Conservation (phyloP, 2,888 invertebrate species). For the Tupiocoris notatus region DNA sequence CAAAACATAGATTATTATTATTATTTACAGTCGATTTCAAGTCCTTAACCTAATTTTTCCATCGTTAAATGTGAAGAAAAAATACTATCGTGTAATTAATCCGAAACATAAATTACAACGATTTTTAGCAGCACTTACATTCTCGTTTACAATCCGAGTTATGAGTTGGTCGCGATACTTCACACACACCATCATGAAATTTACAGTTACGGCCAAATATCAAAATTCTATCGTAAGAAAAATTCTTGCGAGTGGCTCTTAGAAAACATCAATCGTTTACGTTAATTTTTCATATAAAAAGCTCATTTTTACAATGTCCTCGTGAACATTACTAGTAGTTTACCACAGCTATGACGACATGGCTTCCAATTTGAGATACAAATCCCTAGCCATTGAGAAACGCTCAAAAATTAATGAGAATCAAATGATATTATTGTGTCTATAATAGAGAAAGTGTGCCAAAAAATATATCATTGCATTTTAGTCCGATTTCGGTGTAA, state of each 20-base stretch:
- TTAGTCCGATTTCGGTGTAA: no score
- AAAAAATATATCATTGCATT: no score
- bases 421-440: background rate
- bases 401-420: slow-evolving; percentile 14
- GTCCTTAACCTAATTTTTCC: background rate
- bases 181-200: background rate
- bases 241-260: background rate
- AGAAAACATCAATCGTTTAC: no score
- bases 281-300: slow-evolving; percentile 13
- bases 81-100: slow-evolving; percentile 5
- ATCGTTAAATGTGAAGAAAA: slow-evolving; percentile 13
- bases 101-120: background rate
- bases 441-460: background rate
- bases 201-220: background rate
- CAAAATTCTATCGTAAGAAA: background rate
- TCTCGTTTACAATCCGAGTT: background rate
- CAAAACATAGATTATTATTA: slow-evolving; percentile 28
- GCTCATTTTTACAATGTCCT: slow-evolving; percentile 6
- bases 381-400: slow-evolving; percentile 18
- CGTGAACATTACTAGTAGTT: slow-evolving; percentile 16
- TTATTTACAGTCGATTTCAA: slow-evolving; percentile 24
- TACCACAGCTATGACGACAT: slow-evolving; percentile 47
- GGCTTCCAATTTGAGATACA: slow-evolving; percentile 23
- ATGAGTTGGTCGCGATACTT: background rate
- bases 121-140: background rate